phyloP scores from a whole-genome alignment of 92 coral and sea anemone genomes.

The Plumapathes pennacea region DNA sequence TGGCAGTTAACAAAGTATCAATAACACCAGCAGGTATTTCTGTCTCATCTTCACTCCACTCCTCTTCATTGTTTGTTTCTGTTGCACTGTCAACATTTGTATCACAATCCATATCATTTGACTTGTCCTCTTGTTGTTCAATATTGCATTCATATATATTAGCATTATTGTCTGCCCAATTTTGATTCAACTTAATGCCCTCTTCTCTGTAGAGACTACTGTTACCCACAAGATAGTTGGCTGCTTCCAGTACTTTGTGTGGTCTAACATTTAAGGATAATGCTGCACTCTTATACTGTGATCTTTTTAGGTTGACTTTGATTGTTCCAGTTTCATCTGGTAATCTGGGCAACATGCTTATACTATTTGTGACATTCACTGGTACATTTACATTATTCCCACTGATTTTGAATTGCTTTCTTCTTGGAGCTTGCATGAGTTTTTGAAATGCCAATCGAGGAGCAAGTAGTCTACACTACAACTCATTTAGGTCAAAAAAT shows the following conservation, averaged over 20 bases:
- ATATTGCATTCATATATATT: background rate
- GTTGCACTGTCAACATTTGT: constrained; percentile 2
- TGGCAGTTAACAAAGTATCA: constrained; percentile 29
- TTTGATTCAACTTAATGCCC: constrained; percentile 14
- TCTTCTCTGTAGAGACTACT: constrained; percentile 26
- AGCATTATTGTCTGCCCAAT: constrained; percentile 21
- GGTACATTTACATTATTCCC: constrained; percentile 31
- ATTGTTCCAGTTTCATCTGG: constrained; percentile 34
- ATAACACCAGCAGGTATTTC: constrained; percentile 40
- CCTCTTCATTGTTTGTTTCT: constrained; percentile 16
- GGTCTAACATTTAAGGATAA: constrained; percentile 49
- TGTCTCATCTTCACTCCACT: constrained; percentile 40
- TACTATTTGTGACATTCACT: constrained; percentile 32
- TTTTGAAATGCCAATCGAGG: constrained; percentile 35
- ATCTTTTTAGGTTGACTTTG: constrained; percentile 45
- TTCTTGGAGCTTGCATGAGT: constrained; percentile 51
- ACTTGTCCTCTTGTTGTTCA: background rate
- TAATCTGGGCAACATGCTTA: constrained; percentile 43
- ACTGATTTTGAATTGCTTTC: constrained; percentile 24
- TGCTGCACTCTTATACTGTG: constrained; percentile 54
- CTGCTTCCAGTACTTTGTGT: constrained; percentile 38
- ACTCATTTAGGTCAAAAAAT: too few species aligned
- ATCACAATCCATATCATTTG: background rate
- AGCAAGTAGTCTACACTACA: constrained; percentile 37
- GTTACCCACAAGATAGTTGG: constrained; percentile 34